phyloP scores from a whole-genome alignment of 1,140 invertebrate species.

The Oedothorax gibbosus region DNA sequence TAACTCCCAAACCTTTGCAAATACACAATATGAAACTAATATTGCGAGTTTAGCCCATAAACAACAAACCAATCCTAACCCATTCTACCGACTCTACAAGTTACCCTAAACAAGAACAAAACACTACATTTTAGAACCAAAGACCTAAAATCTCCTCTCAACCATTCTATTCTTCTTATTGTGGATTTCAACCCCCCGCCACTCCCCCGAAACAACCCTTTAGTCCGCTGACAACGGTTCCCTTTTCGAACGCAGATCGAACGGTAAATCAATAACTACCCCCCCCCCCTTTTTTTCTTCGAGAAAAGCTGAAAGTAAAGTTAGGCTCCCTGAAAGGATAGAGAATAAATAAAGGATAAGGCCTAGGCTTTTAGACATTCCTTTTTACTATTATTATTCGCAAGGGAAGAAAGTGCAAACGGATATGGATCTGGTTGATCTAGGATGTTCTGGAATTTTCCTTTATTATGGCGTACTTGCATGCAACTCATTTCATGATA shows the following conservation, averaged over 20 bases:
- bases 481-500: too few species aligned
- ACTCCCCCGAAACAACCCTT: constrained; percentile 32
- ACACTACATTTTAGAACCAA: neutral
- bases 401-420: too few species aligned
- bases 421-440: too few species aligned
- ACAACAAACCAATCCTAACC: too few species aligned
- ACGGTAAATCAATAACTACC: constrained; percentile 39
- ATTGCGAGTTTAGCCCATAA: too few species aligned
- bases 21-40: too few species aligned
- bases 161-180: neutral
- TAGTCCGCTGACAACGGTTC: constrained; percentile 10
- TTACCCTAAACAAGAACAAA: too few species aligned
- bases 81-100: too few species aligned
- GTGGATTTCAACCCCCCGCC: constrained; percentile 29
- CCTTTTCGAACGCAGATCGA: constrained; percentile 4
- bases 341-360: constrained; percentile 17
- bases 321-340: neutral
- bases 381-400: neutral
- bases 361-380: constrained; percentile 23
- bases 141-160: neutral
- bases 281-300: neutral
- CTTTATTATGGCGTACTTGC: too few species aligned
- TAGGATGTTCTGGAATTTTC: too few species aligned
- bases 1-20: too few species aligned
- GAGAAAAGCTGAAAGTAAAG: constrained; percentile 10